Percentiles rank a stretch among this genome's conserved stretches.
Evolutionary conservation across 2,113 vertebrate species (phyloP).

Genomic region (Proteles cristata): DNA sequence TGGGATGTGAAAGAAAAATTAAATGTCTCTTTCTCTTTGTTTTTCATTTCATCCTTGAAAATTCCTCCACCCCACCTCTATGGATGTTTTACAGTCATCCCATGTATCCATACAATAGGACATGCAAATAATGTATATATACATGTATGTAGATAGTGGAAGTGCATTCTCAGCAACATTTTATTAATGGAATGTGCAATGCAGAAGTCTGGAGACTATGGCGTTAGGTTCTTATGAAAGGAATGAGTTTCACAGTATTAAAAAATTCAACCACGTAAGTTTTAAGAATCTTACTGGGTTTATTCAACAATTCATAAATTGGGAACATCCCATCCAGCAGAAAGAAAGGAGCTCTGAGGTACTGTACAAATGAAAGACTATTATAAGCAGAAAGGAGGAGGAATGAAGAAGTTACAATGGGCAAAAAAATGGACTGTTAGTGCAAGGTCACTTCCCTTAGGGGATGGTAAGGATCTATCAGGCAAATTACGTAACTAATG

Average conservation of each 20-base stretch:
- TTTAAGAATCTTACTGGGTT: not conserved
- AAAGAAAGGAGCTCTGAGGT: not conserved
- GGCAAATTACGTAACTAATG: not conserved
- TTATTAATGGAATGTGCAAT: not conserved
- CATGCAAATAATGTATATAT: not conserved
- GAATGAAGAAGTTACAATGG: not conserved
- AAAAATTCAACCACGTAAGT: not conserved
- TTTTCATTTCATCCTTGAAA: constrained; percentile 12
- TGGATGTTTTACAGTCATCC: not conserved
- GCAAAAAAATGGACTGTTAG: not conserved
- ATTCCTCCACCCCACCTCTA: not conserved
- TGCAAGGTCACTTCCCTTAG: not conserved
- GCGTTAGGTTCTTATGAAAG: not conserved
- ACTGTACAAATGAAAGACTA: not conserved
- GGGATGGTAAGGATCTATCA: not conserved
- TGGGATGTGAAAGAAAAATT: not conserved
- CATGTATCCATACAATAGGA: not conserved
- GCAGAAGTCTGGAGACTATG: not conserved
- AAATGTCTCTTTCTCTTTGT: not conserved
- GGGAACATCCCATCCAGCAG: not conserved
- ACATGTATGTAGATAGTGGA: not conserved
- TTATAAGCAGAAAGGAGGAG: not conserved
- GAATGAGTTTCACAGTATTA: not conserved
- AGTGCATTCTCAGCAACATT: not conserved
- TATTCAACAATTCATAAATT: not conserved